Percentiles rank a stretch among this genome's conserved stretches.
phyloP scores from a whole-genome alignment of 2,113 vertebrate species.

The Heterotilapia buettikoferi region DNA sequence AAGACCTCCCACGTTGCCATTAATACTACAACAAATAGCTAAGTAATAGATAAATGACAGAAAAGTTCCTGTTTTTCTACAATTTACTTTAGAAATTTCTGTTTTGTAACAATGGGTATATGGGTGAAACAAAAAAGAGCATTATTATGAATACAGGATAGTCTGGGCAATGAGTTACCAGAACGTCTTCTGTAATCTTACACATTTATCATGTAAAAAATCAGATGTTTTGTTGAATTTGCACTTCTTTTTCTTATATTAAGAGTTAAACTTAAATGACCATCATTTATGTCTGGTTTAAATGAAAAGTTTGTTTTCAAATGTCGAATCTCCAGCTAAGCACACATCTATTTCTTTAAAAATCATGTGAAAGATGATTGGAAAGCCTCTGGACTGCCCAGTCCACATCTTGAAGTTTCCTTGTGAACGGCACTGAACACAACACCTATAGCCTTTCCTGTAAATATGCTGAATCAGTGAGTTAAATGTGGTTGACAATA shows the following conservation, averaged over 20 bases:
- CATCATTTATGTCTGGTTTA: too few species aligned
- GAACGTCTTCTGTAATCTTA: accelerated
- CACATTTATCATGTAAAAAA: neutral
- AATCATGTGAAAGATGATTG: neutral
- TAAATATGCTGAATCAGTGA: neutral
- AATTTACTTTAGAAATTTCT: neutral
- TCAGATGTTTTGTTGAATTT: accelerated
- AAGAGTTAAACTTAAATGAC: neutral
- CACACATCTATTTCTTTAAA: neutral
- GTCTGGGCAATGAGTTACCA: neutral
- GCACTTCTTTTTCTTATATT: neutral
- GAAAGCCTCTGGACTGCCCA: too few species aligned
- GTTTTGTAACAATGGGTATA: neutral
- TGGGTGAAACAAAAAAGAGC: neutral
- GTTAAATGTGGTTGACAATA: neutral
- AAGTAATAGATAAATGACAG: neutral
- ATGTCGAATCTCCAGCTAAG: neutral
- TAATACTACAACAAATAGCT: neutral
- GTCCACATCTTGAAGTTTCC: neutral
- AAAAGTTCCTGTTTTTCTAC: neutral
- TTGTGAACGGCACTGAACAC: neutral
- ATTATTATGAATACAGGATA: neutral
- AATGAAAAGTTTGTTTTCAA: neutral
- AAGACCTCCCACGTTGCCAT: neutral
- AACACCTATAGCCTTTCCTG: neutral